A percentile compares a stretch with the other conserved stretches of the same genome.
These are phyloP conservation scores for Grammomys dolichurus DNA, from an alignment of 2,113 vertebrate species.

Conservation along the genomic window DNA sequence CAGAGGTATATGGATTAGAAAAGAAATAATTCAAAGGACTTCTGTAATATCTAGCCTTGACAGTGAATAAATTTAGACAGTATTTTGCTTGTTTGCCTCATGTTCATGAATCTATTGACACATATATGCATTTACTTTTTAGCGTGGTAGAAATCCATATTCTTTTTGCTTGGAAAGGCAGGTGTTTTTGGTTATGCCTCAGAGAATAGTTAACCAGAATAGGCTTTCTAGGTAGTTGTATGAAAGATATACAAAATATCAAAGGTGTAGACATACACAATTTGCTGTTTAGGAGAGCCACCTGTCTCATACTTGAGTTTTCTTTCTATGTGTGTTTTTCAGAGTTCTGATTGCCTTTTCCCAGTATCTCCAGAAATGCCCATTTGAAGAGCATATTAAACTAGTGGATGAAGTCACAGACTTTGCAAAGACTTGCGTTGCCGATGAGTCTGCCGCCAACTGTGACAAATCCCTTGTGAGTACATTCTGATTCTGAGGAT, in stretches of 20 bases:
- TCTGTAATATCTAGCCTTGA: not conserved
- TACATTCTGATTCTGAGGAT: not conserved
- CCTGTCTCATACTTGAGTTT: not conserved
- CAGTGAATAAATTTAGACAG: not conserved
- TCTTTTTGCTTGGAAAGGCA: not conserved
- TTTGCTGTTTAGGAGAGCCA: not conserved
- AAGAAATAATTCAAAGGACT: slow-evolving; percentile 32
- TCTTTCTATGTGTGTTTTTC: slow-evolving; percentile 48
- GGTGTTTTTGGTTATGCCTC: not conserved
- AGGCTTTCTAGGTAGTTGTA: not conserved
- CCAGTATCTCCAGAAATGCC: slow-evolving; percentile 85
- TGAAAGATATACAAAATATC: not conserved
- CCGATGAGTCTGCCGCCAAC: slow-evolving; percentile 69
- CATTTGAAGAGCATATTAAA: slow-evolving; percentile 78
- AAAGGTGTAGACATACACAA: no score
- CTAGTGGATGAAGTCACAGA: slow-evolving; percentile 77
- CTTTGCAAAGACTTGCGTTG: slow-evolving; percentile 83
- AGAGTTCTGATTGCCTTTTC: slow-evolving; percentile 84
- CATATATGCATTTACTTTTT: not conserved
- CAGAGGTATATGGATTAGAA: not conserved
- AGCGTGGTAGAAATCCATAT: not conserved
- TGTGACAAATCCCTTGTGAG: slow-evolving; percentile 85
- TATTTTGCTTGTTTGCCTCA: not conserved
- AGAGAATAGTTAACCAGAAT: not conserved
- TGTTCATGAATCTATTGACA: not conserved